Conservation (phyloP, 37 sponge, comb jelly and placozoan genomes). For the Trichoplax adhaerens region DNA sequence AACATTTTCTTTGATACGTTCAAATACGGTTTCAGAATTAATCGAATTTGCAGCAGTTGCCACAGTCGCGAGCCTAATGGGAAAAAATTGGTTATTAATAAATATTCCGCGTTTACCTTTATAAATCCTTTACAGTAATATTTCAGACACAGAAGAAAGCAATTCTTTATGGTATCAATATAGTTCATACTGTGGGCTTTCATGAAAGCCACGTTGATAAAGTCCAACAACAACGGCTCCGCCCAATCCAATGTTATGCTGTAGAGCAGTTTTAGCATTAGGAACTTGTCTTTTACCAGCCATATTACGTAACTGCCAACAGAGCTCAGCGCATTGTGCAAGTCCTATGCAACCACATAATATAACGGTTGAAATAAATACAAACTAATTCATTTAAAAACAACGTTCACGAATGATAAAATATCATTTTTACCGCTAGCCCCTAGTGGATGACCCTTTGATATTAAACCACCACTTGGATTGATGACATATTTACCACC, state of each 20-base stretch:
- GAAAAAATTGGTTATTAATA: too few relatives aligned
- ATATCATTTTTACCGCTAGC: constrained; percentile 37
- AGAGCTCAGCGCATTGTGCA: constrained; percentile 81
- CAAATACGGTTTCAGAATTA: too few relatives aligned
- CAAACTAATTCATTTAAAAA: not conserved
- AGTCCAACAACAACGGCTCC: constrained; percentile 72
- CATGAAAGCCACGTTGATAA: constrained; percentile 63
- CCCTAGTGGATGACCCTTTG: constrained; percentile 89
- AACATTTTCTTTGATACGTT: too few relatives aligned
- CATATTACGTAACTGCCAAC: constrained; percentile 78
- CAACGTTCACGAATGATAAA: not conserved
- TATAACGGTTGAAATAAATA: not conserved
- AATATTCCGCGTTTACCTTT: too few relatives aligned
- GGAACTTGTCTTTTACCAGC: constrained; percentile 71
- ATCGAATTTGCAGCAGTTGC: too few relatives aligned
- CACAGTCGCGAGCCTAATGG: too few relatives aligned
- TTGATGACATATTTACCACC: constrained; percentile 89
- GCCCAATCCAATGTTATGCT: constrained; percentile 87
- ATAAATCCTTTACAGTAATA: too few relatives aligned
- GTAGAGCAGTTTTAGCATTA: constrained; percentile 58
- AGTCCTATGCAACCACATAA: constrained; percentile 51
- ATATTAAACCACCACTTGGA: constrained; percentile 87
- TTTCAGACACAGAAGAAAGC: too few relatives aligned
- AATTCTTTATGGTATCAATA: too few relatives aligned
- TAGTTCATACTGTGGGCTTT: not conserved